Evolutionary conservation across 2,888 invertebrate species (phyloP).

Genomic region (Pachymerium ferrugineum): DNA sequence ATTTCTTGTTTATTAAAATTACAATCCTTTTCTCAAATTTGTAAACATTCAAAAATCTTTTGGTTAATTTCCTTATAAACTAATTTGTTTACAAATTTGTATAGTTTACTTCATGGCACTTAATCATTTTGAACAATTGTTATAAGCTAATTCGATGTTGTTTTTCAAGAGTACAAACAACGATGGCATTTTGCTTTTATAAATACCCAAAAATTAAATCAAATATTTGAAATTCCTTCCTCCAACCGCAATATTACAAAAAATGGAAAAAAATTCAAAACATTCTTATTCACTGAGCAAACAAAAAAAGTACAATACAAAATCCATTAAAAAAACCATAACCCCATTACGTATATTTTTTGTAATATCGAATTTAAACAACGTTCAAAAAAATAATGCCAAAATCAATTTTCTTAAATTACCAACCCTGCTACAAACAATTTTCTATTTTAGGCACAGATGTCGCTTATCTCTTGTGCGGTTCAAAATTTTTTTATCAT

Average conservation of each 20-base stretch:
- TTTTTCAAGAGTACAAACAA: neutral
- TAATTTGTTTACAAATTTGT: neutral
- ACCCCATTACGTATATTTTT: too few relatives aligned
- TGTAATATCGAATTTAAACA: too few relatives aligned
- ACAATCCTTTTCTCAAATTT: constrained; percentile 18
- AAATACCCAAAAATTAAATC: neutral
- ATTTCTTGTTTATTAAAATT: constrained; percentile 8
- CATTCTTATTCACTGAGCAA: too few relatives aligned
- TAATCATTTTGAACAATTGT: neutral
- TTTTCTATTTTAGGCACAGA: neutral
- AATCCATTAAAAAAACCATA: too few relatives aligned
- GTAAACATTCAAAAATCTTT: constrained; percentile 14
- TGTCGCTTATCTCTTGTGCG: neutral
- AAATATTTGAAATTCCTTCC: too few relatives aligned
- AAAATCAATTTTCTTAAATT: neutral
- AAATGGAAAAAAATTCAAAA: too few relatives aligned
- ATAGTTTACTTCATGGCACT: neutral
- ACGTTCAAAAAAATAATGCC: neutral
- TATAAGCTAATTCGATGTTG: neutral
- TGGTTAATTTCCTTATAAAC: too few relatives aligned
- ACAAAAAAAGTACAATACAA: too few relatives aligned
- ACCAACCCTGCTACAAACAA: too few relatives aligned
- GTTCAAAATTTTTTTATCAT: neutral
- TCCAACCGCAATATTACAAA: too few relatives aligned
- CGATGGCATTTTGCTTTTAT: neutral